Evolutionary conservation across 2,888 invertebrate genomes (phyloP), one percentile per base, ranked within the genome.

Genomic region (Scelioninae gen. 2): DNA sequence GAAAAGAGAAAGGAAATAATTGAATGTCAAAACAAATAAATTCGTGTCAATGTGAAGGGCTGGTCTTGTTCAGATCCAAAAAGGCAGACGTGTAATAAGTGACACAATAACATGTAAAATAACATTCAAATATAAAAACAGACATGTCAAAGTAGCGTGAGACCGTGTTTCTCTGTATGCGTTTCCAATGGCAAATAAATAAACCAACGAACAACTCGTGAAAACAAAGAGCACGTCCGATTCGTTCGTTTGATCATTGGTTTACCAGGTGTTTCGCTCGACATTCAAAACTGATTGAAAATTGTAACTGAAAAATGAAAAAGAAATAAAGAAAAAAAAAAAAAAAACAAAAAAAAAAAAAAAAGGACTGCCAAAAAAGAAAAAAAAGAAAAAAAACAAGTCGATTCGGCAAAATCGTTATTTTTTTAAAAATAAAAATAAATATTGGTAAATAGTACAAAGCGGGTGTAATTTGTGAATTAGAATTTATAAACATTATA

Each of bases 121-220:
- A 31, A 67, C 67, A 67, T 55, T 57, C 50, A 48, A 46, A 46
- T 57, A 39, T 67, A 58, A 50, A 55, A 53, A 48, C 46, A 46
- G 55, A 55, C 46, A 65, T 4, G 3, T 25, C 3, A 48, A 53
- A 45, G 53, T 10, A 63, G 50, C 43, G 41, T 53, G 61, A 50
- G 18, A 50, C 15, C 28, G 13, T 61, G 61, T 58, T 16, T 45
- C 15, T 13, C n/a, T 31, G 18, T 35, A 35, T 52, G 45, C 16
- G 11, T 52, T 35, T 45, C 28, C 11, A 0, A n/a, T 13, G 35
- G 45, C n/a, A 5, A 11, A 50, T 31, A 50, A 41, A 41, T 10
- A 28, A 55, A 31, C n/a, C 5, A 45, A 58, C 15, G 18, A 28
- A 50, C 50, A 50, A 45, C 16, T 16, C 7, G 16, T 16, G 15